Evolutionary conservation across 2,113 vertebrate species (phyloP), one percentile per base, ranked within the genome.

Genomic region (crab-eating macaque (Macaca fascicularis)): DNA sequence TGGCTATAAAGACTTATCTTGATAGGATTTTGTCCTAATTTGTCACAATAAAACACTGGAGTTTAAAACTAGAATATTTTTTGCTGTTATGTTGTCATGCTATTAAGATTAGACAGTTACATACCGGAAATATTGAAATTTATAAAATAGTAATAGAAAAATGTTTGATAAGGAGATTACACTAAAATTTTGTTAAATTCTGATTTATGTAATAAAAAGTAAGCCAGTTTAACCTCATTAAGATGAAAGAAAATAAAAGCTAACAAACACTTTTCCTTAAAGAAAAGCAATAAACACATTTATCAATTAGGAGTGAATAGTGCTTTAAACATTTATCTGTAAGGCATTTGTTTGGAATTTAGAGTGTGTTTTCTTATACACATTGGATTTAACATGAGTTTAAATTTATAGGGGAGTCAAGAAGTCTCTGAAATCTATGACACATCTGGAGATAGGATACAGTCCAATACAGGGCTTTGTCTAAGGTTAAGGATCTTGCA

Each of bases 271-370:
- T 92, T 87, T 23, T 6, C 22, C 50, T 81, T 79, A 13, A 86
- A 76, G 38, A 84, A 94, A 84, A 83, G 2, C 50, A 93, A 40
- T 43, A n/a, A 92, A 87, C 25, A 0, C 8, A 84, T 89, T 95
- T 91, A 84, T 89, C 64, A 94, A 50, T 45, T 70, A 64, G 2
- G 4, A 70, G 3, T 78, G 57, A 93, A 50, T 70, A 45, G 6
- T 48, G 12, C 32, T 86, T 91, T 59, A 79, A 91, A 79, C 61
- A 92, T n/a, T 91, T 95, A 74, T 59, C 78, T 52, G n/a, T 75
- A 45, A 93, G 16, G 2, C 16, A 55, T 72, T 86, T 57, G 4
- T 55, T 91, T 93, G 20, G 8, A 96, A 82, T n/a, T 61, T 57
- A 35, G 30, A 81, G 8, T 67, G 5, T 82, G 30, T 57, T 95